These are phyloP conservation scores for Phyto melanocephala DNA, from an alignment of 2,888 invertebrate species.

Conservation along the genomic window DNA sequence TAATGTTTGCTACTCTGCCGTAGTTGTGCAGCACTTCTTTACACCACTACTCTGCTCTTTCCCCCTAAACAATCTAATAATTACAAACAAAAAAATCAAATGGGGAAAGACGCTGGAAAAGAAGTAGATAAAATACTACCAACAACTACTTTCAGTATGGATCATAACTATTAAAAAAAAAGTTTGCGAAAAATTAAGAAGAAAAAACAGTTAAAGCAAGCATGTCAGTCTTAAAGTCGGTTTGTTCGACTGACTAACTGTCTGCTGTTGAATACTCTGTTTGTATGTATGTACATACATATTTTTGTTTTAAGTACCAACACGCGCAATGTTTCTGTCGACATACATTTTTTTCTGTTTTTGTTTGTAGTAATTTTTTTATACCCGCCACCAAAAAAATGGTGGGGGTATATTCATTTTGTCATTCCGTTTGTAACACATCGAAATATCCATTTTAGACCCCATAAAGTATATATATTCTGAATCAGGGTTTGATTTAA, in stretches of 20 bases:
- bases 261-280: not conserved
- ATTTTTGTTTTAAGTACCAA: slow-evolving; percentile 56
- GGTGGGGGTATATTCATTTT: too few relatives aligned
- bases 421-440: too few relatives aligned
- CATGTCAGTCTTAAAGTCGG: not conserved
- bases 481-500: too few relatives aligned
- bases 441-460: too few relatives aligned
- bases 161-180: slow-evolving; percentile 34
- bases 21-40: not conserved
- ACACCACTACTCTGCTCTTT: not conserved
- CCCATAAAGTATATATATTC: too few relatives aligned
- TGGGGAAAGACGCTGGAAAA: not conserved
- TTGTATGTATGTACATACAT: slow-evolving; percentile 11
- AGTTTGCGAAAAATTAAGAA: slow-evolving; percentile 23
- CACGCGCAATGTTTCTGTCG: slow-evolving; percentile 54
- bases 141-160: not conserved
- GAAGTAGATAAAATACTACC: slow-evolving; percentile 1
- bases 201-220: slow-evolving; percentile 16
- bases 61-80: slow-evolving; percentile 1
- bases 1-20: not conserved
- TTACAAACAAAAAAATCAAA: not conserved
- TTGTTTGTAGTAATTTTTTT: too few relatives aligned
- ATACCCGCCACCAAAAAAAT: too few relatives aligned
- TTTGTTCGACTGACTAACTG: not conserved
- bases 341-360: slow-evolving; percentile 5